These are phyloP conservation scores for Sarcophilus harrisii DNA, from an alignment of 2,797 vertebrate species.

Conservation along the genomic window DNA sequence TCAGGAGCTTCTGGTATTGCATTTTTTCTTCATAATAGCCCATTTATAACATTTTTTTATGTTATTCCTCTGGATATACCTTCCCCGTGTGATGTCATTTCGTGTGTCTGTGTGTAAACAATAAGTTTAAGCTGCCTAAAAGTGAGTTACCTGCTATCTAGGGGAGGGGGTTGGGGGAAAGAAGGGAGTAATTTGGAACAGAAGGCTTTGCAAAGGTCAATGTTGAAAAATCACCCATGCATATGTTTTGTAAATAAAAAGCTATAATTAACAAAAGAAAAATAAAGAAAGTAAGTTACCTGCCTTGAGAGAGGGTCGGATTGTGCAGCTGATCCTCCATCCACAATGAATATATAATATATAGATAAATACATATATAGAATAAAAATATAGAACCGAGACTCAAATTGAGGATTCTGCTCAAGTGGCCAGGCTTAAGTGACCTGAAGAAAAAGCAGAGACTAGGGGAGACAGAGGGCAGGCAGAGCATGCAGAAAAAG, in stretches of 20 bases:
- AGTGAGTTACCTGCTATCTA: neutral
- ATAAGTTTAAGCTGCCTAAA: neutral
- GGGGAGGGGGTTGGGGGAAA: too few species aligned
- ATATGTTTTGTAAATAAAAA: too few species aligned
- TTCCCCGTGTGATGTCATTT: neutral
- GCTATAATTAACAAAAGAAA: too few species aligned
- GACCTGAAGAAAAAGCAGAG: neutral
- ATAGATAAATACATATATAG: too few species aligned
- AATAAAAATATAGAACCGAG: neutral
- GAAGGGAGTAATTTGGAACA: too few species aligned
- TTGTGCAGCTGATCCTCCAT: neutral
- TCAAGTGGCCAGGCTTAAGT: neutral
- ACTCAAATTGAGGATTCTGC: neutral
- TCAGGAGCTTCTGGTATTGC: neutral
- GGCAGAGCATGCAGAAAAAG: neutral
- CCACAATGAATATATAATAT: too few species aligned
- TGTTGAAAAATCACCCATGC: too few species aligned
- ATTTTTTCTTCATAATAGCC: neutral
- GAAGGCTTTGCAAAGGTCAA: too few species aligned
- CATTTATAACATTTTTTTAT: neutral
- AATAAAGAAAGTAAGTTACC: neutral
- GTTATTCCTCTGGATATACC: neutral
- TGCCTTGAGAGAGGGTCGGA: neutral
- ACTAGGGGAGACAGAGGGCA: neutral
- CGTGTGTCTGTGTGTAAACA: neutral